Evolutionary conservation across 2,797 vertebrate species (phyloP), one percentile per base, ranked within the genome.

Genomic region (Allobates femoralis): DNA sequence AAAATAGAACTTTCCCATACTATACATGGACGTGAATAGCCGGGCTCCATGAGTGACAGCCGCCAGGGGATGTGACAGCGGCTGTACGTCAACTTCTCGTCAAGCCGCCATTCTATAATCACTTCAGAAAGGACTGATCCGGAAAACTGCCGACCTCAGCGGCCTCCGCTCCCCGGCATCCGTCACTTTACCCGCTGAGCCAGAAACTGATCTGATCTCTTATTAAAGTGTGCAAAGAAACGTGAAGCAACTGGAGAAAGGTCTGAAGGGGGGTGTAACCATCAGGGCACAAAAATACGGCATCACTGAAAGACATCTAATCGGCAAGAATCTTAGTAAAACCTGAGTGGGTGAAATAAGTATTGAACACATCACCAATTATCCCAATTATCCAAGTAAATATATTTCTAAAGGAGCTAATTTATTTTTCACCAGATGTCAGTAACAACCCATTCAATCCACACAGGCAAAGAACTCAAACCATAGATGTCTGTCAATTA

Each of bases 41-140:
- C 34, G 18, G 50, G 7, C 5, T 16, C 30, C 67, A n/a, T 53
- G 30, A 21, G 3, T 10, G 51, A 73, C 34, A 62, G 16, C 16
- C 30, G 32, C 34, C 34, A 62, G 50, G 69, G 32, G 69, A 46
- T 75, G 53, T 6, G n/a, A n/a, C 67, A 41, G 30, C 23, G 53
- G 67, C 81, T 74, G 32, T 34, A 46, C 67, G n/a, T 21, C 37
- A 53, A 10, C 7, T 28, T 28, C 69, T 83, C 55, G 58, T 74
- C 81, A 75, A 41, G 16, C 28, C 32, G 81, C 64, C 75, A 83
- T 75, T 58, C 81, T 58, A 28, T 71, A 83, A 83, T 83, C 51
- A 30, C 69, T 83, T 73, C 51, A 56, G 46, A 71, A 82, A 56
- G n/a, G 81, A 73, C 81, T 62, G 60, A 83, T 15, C 69, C 55